A percentile compares a stretch with the other conserved stretches of the same genome.
phyloP scores from a whole-genome alignment of 2,113 vertebrate genomes.

The Megaceryle torquata region DNA sequence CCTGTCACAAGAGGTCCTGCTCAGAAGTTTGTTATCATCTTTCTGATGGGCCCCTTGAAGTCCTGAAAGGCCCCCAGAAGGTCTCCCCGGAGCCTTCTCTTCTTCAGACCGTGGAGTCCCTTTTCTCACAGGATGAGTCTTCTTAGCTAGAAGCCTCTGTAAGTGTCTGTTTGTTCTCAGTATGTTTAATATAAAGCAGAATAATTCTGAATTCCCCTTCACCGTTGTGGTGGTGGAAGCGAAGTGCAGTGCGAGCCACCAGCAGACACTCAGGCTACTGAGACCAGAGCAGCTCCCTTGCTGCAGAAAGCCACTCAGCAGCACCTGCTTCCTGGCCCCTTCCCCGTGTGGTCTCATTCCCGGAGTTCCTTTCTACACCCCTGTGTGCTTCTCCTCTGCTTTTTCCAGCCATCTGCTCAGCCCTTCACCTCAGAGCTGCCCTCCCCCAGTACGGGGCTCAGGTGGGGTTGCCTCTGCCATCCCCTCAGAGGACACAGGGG shows the following conservation, averaged over 20 bases:
- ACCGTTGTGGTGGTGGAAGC: background rate
- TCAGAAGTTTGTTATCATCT: background rate
- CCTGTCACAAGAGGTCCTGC: background rate
- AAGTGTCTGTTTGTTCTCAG: background rate
- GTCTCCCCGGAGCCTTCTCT: background rate
- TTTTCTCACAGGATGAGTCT: background rate
- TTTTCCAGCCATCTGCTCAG: background rate
- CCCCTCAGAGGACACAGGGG: background rate
- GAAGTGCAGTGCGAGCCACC: rapidly evolving
- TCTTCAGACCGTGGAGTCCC: background rate
- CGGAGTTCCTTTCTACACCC: background rate
- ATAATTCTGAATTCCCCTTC: background rate
- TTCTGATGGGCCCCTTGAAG: background rate
- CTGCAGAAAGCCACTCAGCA: background rate
- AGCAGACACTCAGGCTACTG: background rate
- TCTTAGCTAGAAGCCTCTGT: background rate
- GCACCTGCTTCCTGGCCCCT: background rate
- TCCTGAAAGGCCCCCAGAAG: background rate
- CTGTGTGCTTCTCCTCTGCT: background rate
- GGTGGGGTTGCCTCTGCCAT: background rate
- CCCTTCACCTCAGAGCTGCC: background rate
- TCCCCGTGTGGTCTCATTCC: background rate
- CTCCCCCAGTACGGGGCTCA: background rate
- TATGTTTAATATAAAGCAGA: rapidly evolving
- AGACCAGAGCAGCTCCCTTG: background rate